Conservation (phyloP, 2,888 invertebrate species). For the Chrysolina americana region DNA sequence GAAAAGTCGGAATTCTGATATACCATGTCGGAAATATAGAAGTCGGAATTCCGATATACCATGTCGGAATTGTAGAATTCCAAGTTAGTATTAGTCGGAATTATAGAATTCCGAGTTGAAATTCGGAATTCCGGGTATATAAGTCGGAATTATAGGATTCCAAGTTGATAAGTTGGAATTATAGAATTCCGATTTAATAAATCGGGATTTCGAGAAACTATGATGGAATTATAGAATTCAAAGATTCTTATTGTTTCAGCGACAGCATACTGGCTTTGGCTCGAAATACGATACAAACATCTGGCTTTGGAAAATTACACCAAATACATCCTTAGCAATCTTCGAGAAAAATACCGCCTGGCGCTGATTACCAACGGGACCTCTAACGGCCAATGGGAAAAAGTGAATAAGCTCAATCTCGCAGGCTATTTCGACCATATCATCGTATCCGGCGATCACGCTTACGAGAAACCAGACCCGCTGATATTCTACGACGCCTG, state of each 20-base stretch:
- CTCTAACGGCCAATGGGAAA: conserved; percentile 91
- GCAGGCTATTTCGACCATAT: conserved; percentile 84
- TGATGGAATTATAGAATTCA: no score
- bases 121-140: no score
- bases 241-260: conserved; percentile 69
- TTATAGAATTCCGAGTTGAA: no score
- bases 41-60: no score
- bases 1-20: no score
- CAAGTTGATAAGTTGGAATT: no score
- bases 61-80: no score
- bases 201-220: no score
- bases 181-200: no score
- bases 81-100: no score
- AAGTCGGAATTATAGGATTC: no score
- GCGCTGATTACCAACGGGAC: conserved; percentile 91
- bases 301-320: conserved; percentile 80
- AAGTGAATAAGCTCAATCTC: conserved; percentile 80
- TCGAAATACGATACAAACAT: conserved; percentile 84
- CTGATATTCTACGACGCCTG: conserved; percentile 88
- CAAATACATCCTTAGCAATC: conserved; percentile 77
- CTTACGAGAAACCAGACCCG: conserved; percentile 89
- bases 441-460: conserved; percentile 86
- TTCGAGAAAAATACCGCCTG: conserved; percentile 82
- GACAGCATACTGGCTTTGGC: conserved; percentile 84
- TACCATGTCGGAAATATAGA: no score